Conservation (phyloP, 2,888 invertebrate genomes). For the Drosophila colorata region DNA sequence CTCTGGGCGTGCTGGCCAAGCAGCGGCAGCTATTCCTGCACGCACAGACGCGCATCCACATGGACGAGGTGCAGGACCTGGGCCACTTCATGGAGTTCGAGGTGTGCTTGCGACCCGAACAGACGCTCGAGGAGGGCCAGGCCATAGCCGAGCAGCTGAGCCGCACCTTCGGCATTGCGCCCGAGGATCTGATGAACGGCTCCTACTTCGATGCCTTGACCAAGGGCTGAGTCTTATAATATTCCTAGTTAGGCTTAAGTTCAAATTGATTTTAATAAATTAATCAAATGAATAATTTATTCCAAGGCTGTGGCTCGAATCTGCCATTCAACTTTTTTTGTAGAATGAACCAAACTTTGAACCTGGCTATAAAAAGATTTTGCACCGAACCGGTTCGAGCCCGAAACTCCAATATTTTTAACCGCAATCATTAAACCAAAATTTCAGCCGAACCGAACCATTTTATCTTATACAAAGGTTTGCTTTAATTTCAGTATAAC, state of each 20-base stretch:
- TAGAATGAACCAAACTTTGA: too few species aligned
- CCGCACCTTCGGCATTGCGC: slow-evolving; percentile 85
- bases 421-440: too few species aligned
- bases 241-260: not conserved
- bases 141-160: slow-evolving; percentile 87
- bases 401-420: too few species aligned
- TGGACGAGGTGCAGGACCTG: slow-evolving; percentile 91
- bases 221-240: not conserved
- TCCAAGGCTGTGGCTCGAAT: not conserved
- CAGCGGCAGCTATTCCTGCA: slow-evolving; percentile 90
- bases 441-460: too few species aligned
- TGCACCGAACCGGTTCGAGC: too few species aligned
- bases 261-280: not conserved
- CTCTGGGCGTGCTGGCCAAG: slow-evolving; percentile 91
- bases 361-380: too few species aligned
- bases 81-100: slow-evolving; percentile 90
- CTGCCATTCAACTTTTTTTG: too few species aligned
- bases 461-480: too few species aligned
- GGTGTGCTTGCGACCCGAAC: slow-evolving; percentile 86
- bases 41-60: slow-evolving; percentile 93
- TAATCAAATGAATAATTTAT: not conserved
- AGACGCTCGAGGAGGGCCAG: slow-evolving; percentile 87
- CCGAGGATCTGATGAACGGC: slow-evolving; percentile 86
- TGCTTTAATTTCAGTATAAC: too few species aligned
- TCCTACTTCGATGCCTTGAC: slow-evolving; percentile 87